Evolutionary conservation across 2,888 invertebrate genomes (phyloP), one percentile per base, ranked within the genome.

Genomic region (Andrena haemorrhoa): DNA sequence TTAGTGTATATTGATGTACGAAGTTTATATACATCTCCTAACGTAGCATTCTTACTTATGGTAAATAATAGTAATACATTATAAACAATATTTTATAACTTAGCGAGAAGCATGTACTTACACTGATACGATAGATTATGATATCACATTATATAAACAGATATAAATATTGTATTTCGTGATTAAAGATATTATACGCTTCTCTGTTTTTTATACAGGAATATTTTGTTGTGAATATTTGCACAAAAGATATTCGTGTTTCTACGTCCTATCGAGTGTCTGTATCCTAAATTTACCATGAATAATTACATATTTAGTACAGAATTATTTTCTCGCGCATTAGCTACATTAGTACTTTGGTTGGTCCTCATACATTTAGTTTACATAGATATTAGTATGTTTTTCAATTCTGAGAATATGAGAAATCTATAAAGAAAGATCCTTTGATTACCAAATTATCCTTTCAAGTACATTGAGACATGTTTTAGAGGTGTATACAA

Each of bases 361-460:
- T 84, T 87, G 84, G 88, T 87, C 85, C 82, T 86, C 74, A 35
- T 74, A 68, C 35, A 61, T 12, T 41, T 60, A 76, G n/a, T 77
- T 79, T 68, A 53, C 29, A 60, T 26, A 26, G 10, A 71, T 49
- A 12, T 51, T 71, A 66, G 56, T 7, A 63, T 78, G 5, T 12
- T 56, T 74, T 66, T 49, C 20, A 47, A 65, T 64, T 10, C 41
- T 51, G 75, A 81, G 75, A 77, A 73, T 69, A 69, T 33, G 29
- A 69, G 33, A 77, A 73, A 16, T 68, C 56, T 58, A 29, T 26
- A 41, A 47, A 51, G 26, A 64, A 16, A 41, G 41, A 77, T 41
- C 7, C 20, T 56, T n/a, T 51, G 53, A 53, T 26, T 61, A 65
- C 29, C 4, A 58, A 81, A 41, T 20, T n/a, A 16, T 61, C 49